These are phyloP conservation scores for Tyrophagus putrescentiae DNA, from an alignment of 1,140 invertebrate genomes.

Conservation along the genomic window DNA sequence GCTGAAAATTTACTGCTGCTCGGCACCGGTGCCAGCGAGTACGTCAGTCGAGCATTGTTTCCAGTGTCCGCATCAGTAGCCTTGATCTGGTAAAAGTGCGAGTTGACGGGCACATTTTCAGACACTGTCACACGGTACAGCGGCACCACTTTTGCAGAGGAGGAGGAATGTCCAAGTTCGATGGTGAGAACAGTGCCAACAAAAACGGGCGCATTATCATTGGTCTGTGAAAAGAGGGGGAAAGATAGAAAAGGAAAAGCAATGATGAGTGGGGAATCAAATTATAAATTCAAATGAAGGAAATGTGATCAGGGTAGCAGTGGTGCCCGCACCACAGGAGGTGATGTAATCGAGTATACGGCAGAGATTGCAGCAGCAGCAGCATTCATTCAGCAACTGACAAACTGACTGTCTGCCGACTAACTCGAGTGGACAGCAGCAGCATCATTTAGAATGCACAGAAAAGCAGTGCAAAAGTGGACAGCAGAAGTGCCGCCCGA, in stretches of 20 bases:
- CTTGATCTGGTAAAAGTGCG: slow-evolving; percentile 56
- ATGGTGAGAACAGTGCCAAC: slow-evolving; percentile 46
- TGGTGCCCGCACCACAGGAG: too few relatives aligned
- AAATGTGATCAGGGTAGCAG: too few relatives aligned
- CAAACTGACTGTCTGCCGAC: too few relatives aligned
- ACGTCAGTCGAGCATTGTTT: slow-evolving; percentile 80
- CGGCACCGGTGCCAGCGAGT: slow-evolving; percentile 41
- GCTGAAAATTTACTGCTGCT: too few relatives aligned
- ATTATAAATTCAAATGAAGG: background rate
- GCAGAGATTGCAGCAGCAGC: too few relatives aligned
- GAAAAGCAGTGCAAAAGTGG: too few relatives aligned
- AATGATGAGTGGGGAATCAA: slow-evolving; percentile 36
- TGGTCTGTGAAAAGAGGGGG: slow-evolving; percentile 52
- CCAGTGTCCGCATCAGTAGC: slow-evolving; percentile 77
- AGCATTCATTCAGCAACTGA: too few relatives aligned
- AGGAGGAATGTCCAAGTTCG: background rate
- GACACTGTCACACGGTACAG: slow-evolving; percentile 55
- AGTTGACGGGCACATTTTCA: slow-evolving; percentile 62
- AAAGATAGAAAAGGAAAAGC: slow-evolving; percentile 54
- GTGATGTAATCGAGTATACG: too few relatives aligned
- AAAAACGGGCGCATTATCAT: slow-evolving; percentile 72
- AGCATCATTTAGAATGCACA: too few relatives aligned
- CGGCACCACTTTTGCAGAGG: slow-evolving; percentile 30
- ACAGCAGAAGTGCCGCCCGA: too few relatives aligned
- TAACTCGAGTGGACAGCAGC: too few relatives aligned